A percentile compares a stretch with the other conserved stretches of the same genome.
Evolutionary conservation across 1,140 invertebrate species (phyloP).

Genomic region (Marisa cornuarietis): DNA sequence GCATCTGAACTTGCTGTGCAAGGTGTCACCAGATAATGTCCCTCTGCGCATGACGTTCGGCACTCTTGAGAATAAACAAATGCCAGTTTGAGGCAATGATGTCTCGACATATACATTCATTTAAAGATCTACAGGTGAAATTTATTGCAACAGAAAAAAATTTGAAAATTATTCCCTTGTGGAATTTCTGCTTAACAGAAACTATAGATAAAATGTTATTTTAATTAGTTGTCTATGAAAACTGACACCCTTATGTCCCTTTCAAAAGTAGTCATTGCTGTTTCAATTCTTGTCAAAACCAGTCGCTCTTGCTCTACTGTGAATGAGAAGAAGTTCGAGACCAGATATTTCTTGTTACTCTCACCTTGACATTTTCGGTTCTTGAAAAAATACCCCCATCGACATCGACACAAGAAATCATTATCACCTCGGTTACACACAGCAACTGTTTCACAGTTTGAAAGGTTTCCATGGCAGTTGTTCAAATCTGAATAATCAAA

Average conservation of each 20-base stretch:
- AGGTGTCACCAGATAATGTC: constrained; percentile 43
- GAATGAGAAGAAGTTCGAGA: background rate
- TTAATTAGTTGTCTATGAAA: too few species aligned
- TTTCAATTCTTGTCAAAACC: too few species aligned
- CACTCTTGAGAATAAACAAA: constrained; percentile 42
- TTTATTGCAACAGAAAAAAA: background rate
- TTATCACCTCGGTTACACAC: constrained; percentile 37
- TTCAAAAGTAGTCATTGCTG: too few species aligned
- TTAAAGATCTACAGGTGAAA: background rate
- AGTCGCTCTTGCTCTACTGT: too few species aligned
- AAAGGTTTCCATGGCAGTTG: constrained; percentile 34
- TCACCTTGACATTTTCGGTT: constrained; percentile 36
- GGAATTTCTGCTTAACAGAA: too few species aligned
- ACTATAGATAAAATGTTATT: too few species aligned
- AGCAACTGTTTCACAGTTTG: constrained; percentile 35
- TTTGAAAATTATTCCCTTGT: too few species aligned
- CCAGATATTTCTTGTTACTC: background rate
- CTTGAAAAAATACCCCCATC: constrained; percentile 40
- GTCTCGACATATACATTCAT: background rate
- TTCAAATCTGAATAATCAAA: constrained; percentile 29
- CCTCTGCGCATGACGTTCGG: constrained; percentile 39
- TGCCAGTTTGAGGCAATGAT: too few species aligned
- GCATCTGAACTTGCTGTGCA: constrained; percentile 45
- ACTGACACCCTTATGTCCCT: too few species aligned
- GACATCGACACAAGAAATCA: constrained; percentile 41